Conservation (phyloP, 2,113 vertebrate genomes). For the Anarhynchus alexandrinus region DNA sequence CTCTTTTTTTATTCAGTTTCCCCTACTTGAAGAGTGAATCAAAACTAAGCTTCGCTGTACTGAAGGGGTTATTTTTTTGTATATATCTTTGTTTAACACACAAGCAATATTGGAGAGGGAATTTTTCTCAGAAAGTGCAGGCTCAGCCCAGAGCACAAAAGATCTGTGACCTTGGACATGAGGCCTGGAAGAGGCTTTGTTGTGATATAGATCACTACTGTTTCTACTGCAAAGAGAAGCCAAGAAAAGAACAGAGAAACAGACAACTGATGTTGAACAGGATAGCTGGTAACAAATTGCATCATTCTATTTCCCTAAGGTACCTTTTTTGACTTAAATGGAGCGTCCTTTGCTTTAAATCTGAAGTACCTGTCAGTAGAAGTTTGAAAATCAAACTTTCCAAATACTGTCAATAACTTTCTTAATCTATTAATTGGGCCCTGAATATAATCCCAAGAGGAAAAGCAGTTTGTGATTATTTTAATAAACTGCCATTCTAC, state of each 20-base stretch:
- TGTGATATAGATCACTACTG: background rate
- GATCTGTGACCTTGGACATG: background rate
- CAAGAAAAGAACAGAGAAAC: background rate
- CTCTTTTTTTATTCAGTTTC: background rate
- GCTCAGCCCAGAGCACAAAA: background rate
- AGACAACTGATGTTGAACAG: background rate
- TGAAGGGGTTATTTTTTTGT: background rate
- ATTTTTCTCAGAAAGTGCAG: background rate
- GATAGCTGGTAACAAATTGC: background rate
- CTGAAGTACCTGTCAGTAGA: background rate
- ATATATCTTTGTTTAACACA: background rate
- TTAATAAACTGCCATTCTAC: background rate
- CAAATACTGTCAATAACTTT: background rate
- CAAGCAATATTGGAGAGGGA: background rate
- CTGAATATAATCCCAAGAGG: background rate
- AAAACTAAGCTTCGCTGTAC: background rate
- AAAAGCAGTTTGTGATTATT: conserved; percentile 1
- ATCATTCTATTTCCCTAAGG: background rate
- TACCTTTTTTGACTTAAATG: background rate
- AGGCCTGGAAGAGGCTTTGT: background rate
- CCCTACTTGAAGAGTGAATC: background rate
- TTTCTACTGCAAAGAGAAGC: background rate
- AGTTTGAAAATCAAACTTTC: background rate
- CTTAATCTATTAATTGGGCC: background rate
- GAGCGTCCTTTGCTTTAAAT: background rate